Evolutionary conservation across 2,797 vertebrate species (phyloP), one percentile per base, ranked within the genome.

Genomic region (Phoxinus dragarum): DNA sequence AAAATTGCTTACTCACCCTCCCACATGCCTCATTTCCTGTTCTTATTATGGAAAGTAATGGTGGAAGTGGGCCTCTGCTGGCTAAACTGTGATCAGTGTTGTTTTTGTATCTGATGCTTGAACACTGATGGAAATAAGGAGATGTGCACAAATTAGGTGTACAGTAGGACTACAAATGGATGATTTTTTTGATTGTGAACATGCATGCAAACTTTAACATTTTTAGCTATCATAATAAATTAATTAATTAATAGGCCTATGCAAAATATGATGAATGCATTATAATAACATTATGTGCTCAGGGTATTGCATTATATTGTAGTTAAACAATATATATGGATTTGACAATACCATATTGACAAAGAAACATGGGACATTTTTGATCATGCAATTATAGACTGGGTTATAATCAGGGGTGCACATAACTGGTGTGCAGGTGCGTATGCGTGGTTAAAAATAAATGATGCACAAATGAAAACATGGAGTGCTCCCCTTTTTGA

Each of bases 1-100:
- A 92, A 94, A 92, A 91, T 91, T 94, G 94, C 93, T 92, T 95
- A 94, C 90, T 93, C 90, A 91, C 85, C 82, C 93, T 94, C 91
- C 92, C 88, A 93, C 92, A 92, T 92, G 90, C 91, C 90, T 86
- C 44, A 90, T 93, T 94, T 93, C 91, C 88, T 94, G 47, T 92
- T 80, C 84, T 85, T 85, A 80, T 85, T 74, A 85, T 81, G 77
- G 84, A 74, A 81, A 91, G 94, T 93, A 90, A 93, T 84, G 93
- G 85, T 84, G 86, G 86, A 84, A 76, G 86, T 68, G 75, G 78
- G 66, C 59, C 38, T 31, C 67, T 89, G 72, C 66, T 72, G 81
- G 72, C 79, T 81, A 66, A 27, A 80, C 67, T 79, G 72, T 69
- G 72, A 69, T 78, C 80, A 76, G 81, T 67, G 67, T 71, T 80